These are phyloP conservation scores for Zaprionus davidi DNA, from an alignment of 1,140 invertebrate species.

Conservation along the genomic window DNA sequence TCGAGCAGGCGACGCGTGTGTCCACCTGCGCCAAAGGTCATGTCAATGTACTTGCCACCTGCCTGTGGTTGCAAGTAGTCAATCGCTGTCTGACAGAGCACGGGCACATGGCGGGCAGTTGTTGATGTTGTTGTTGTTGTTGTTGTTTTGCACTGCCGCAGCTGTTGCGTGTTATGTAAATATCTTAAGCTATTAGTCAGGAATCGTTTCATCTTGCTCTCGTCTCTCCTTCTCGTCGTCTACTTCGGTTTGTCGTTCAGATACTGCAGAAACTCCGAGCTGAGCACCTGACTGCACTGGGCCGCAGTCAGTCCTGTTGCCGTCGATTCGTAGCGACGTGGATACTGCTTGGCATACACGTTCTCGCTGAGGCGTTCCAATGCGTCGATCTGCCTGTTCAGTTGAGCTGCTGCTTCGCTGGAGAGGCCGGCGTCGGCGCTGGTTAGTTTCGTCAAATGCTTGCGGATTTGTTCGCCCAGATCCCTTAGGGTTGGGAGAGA, in stretches of 20 bases:
- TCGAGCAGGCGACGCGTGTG: conserved; percentile 89
- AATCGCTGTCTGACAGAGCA: conserved; percentile 89
- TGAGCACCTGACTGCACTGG: conserved; percentile 89
- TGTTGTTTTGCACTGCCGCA: conserved; percentile 1
- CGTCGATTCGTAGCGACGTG: conserved; percentile 85
- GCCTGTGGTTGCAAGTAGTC: conserved; percentile 87
- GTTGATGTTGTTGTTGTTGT: conserved; percentile 5
- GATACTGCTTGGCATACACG: conserved; percentile 88
- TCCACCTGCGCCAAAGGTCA: conserved; percentile 98
- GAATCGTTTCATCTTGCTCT: conserved; percentile 34
- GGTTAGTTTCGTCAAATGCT: conserved; percentile 88
- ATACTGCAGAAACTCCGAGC: conserved; percentile 88
- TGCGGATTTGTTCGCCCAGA: conserved; percentile 90
- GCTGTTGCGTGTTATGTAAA: conserved; percentile 9
- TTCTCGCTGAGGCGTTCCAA: conserved; percentile 89
- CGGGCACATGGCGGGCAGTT: conserved; percentile 87
- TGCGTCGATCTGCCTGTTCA: conserved; percentile 88
- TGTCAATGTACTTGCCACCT: conserved; percentile 90
- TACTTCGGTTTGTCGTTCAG: conserved; percentile 85
- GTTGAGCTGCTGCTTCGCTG: conserved; percentile 86
- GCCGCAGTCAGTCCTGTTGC: conserved; percentile 89
- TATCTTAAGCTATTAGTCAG: conserved; percentile 62
- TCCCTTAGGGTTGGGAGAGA: conserved; percentile 87
- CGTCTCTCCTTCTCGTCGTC: not conserved
- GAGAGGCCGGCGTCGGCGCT: conserved; percentile 85